These are phyloP conservation scores for Orchesella flavescens DNA, from an alignment of 2,888 invertebrate genomes.

Conservation along the genomic window DNA sequence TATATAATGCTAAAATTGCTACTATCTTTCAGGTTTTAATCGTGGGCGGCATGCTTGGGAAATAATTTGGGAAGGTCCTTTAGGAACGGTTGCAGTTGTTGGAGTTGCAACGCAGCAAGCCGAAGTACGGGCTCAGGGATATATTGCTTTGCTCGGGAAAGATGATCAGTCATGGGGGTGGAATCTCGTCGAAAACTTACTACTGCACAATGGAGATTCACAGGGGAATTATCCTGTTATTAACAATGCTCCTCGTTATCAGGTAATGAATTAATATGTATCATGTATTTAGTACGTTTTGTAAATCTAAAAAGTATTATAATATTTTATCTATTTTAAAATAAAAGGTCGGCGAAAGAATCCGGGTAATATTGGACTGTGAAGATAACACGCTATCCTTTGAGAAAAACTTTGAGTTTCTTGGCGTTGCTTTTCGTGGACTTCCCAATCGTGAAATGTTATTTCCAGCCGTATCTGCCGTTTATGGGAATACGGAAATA, in stretches of 20 bases:
- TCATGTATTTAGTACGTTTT: neutral
- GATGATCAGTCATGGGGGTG: conserved; percentile 99
- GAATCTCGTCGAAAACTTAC: conserved; percentile 98
- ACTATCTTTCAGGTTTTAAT: conserved; percentile 84
- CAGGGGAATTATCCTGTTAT: conserved; percentile 94
- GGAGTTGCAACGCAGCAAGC: conserved; percentile 96
- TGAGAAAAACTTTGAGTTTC: conserved; percentile 97
- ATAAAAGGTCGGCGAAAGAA: conserved; percentile 93
- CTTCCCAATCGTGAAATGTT: conserved; percentile 80
- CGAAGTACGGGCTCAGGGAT: conserved; percentile 82
- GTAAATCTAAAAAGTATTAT: too few species aligned
- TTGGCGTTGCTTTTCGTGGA: conserved; percentile 97
- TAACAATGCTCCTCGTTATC: conserved; percentile 98
- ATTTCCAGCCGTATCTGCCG: conserved; percentile 97
- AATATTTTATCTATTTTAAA: too few species aligned
- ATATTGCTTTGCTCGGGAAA: conserved; percentile 93
- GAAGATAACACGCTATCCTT: conserved; percentile 97
- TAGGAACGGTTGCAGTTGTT: conserved; percentile 98
- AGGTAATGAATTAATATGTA: conserved; percentile 78
- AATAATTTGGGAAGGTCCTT: conserved; percentile 97
- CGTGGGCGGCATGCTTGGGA: conserved; percentile 98
- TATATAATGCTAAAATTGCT: too few species aligned
- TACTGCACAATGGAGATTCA: conserved; percentile 95
- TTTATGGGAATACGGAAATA: conserved; percentile 99
- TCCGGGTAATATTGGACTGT: conserved; percentile 97